Evolutionary conservation across 2,797 vertebrate species (phyloP).

Genomic region (Enteromius trimaculatus): DNA sequence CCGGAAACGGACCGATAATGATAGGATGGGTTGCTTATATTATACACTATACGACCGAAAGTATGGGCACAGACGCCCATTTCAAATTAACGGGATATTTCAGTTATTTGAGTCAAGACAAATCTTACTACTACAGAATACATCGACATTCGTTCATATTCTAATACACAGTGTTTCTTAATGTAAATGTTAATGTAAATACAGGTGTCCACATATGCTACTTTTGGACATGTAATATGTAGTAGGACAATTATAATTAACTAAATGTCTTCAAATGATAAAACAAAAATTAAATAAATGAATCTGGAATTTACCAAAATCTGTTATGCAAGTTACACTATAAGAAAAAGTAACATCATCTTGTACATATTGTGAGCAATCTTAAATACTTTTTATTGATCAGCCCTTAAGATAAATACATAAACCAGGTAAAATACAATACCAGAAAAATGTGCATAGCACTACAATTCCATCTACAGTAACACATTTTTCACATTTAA

Average conservation of each 20-base stretch:
- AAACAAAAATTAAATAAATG: not conserved
- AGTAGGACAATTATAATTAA: not conserved
- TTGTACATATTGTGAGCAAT: not conserved
- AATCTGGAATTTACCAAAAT: not conserved
- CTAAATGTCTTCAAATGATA: not conserved
- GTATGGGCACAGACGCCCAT: not conserved
- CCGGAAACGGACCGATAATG: not conserved
- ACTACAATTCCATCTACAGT: constrained; percentile 13
- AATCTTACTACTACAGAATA: not conserved
- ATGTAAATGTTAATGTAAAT: not conserved
- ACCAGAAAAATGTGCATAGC: not conserved
- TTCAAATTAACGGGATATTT: not conserved
- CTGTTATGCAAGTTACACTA: not conserved
- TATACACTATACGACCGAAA: not conserved
- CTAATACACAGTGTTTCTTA: not conserved
- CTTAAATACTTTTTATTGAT: constrained; percentile 20
- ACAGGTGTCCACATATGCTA: no score
- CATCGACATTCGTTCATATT: not conserved
- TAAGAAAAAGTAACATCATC: not conserved
- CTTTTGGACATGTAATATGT: no score
- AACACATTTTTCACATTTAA: constrained; percentile 37
- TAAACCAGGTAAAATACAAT: constrained; percentile 11
- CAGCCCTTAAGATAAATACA: constrained; percentile 33
- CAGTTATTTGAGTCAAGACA: not conserved
- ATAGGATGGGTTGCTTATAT: not conserved